Evolutionary conservation across 2,888 invertebrate species (phyloP), one percentile per base, ranked within the genome.

Genomic region (Watsonalla binaria): DNA sequence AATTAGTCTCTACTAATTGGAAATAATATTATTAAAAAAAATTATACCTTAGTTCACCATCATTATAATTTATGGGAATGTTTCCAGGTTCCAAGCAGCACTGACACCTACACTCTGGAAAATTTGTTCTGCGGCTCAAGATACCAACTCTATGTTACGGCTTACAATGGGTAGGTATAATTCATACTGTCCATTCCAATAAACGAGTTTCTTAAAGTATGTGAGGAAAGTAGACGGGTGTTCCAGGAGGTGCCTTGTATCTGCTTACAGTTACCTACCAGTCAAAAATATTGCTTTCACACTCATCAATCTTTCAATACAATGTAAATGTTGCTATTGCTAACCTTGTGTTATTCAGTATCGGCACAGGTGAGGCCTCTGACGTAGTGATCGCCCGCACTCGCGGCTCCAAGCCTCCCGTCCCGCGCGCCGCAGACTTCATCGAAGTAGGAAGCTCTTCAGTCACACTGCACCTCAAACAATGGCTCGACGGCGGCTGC

Each of bases 401-500:
- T 0, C 96, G 97, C 70, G 98, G 98, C 65, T 96, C 97, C 63
- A 98, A 97, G 84, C 98, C 99, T 4, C 95, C 97, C 46, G 94
- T 96, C 54, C 98, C 98, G 0, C 95, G 96, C 80, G 97, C 97
- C 54, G 94, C 95, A 5, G 94, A 96, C 80, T 96, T 98, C 82
- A 95, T 99, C 79, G 96, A 97, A 78, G 96, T 97, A 0, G 97
- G 97, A 34, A 96, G 97, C n/a, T 97, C 97, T 61, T 97, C 97
- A 66, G 96, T 98, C 51, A 96, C 96, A 2, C 92, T 99, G 61
- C 97, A 98, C 78, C 93, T 99, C 66, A 96, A 94, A 73, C 95
- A 98, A 60, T 99, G 98, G 98, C 95, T 95, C 57, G 97, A 97
- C 81, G 97, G 98, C 54, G 98, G 98, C 57, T 99, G 98, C 80